These are phyloP conservation scores for Carlito syrichta DNA, from an alignment of 2,113 vertebrate genomes.

Conservation along the genomic window DNA sequence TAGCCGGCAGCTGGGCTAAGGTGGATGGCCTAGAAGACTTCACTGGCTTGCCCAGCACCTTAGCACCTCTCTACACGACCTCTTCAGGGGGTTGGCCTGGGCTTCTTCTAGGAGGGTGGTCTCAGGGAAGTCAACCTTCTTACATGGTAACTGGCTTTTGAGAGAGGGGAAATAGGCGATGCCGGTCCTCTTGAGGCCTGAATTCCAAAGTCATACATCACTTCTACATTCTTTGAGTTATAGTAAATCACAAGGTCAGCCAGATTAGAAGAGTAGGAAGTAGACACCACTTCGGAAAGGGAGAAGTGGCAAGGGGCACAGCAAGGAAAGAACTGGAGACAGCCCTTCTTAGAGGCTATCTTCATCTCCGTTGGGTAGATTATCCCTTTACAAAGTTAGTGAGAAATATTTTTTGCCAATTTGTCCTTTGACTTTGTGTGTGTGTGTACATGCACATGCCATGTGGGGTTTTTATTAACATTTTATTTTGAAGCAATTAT, in stretches of 20 bases:
- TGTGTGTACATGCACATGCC: fast-evolving
- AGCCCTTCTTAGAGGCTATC: background rate
- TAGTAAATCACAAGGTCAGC: background rate
- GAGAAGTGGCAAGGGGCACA: background rate
- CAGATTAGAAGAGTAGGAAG: background rate
- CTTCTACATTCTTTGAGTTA: background rate
- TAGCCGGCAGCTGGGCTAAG: background rate
- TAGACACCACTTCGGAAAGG: background rate
- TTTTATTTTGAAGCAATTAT: background rate
- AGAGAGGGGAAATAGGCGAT: background rate
- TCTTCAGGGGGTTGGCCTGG: background rate
- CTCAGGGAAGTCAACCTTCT: background rate
- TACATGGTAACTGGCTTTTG: background rate
- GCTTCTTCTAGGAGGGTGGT: background rate
- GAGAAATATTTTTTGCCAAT: background rate
- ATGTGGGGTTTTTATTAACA: background rate
- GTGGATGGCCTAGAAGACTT: too few species aligned
- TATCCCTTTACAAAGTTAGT: background rate
- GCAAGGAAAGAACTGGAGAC: background rate
- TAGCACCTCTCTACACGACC: background rate
- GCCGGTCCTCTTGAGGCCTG: background rate
- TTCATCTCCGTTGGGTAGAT: background rate
- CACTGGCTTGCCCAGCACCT: background rate
- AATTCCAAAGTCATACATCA: background rate
- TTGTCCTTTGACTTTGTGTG: background rate